Evolutionary conservation across 2,113 vertebrate genomes (phyloP).

Genomic region (Xiphophorus couchianus): DNA sequence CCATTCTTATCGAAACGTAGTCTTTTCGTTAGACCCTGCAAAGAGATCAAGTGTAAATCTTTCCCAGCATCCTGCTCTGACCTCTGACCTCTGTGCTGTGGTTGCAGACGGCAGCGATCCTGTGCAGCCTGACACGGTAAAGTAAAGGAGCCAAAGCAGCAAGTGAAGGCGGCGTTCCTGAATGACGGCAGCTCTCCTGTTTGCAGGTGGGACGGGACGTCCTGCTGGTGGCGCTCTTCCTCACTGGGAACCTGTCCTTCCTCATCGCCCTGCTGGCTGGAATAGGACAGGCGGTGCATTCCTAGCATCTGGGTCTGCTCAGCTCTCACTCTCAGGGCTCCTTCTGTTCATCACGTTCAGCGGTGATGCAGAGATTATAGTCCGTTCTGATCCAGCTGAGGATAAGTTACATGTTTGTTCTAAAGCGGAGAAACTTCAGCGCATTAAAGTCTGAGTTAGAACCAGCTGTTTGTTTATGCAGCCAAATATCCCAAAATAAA

Average conservation of each 20-base stretch:
- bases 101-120: background rate
- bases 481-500: background rate
- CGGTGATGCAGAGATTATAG: no score
- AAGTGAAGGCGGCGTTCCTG: no score
- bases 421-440: no score
- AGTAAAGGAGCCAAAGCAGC: no score
- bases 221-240: slow-evolving; percentile 61
- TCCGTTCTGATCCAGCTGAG: no score
- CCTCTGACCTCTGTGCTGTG: background rate
- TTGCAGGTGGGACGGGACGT: slow-evolving; percentile 48
- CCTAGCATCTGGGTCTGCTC: background rate
- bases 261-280: slow-evolving; percentile 77
- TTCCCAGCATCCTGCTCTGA: no score
- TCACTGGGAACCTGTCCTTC: slow-evolving; percentile 78
- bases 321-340: no score
- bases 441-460: background rate
- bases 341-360: no score
- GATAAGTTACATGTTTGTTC: background rate
- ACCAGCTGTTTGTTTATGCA: background rate
- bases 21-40: no score
- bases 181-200: background rate
- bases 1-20: no score
- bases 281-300: slow-evolving; percentile 67
- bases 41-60: no score
- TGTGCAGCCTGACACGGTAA: background rate